These are phyloP conservation scores for Dryoscopus gambensis DNA, from an alignment of 2,113 vertebrate genomes.

Conservation along the genomic window DNA sequence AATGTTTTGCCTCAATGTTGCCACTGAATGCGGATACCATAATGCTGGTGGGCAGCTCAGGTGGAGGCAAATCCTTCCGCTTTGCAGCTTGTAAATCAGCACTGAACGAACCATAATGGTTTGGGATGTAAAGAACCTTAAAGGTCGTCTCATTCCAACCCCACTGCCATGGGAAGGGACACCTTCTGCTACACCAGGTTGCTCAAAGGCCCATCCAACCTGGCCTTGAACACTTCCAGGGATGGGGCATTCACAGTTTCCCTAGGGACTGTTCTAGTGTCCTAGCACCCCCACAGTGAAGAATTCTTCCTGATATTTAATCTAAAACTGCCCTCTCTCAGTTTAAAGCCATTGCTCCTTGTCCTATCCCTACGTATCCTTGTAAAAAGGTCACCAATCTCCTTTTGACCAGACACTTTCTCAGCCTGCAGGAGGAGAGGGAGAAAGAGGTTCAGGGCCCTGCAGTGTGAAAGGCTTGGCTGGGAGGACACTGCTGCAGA, in stretches of 20 bases:
- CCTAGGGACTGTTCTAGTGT: not conserved
- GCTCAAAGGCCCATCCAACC: not conserved
- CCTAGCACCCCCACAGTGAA: not conserved
- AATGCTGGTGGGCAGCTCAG: not conserved
- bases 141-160: not conserved
- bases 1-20: not conserved
- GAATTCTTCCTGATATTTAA: not conserved
- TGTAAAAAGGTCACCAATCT: not conserved
- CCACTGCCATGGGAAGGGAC: not conserved
- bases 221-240: not conserved
- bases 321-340: not conserved
- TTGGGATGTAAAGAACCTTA: not conserved
- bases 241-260: not conserved
- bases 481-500: fast-evolving
- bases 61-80: not conserved
- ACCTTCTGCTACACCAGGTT: not conserved
- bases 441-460: not conserved
- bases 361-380: not conserved
- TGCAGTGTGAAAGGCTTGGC: fast-evolving
- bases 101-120: fast-evolving
- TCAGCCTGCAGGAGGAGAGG: not conserved
- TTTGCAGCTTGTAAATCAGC: not conserved
- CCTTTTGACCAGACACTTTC: not conserved
- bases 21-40: not conserved
- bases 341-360: not conserved